Percentiles rank a stretch among this genome's conserved stretches.
phyloP scores from a whole-genome alignment of 1,140 invertebrate genomes.

The Drosophila simulans region DNA sequence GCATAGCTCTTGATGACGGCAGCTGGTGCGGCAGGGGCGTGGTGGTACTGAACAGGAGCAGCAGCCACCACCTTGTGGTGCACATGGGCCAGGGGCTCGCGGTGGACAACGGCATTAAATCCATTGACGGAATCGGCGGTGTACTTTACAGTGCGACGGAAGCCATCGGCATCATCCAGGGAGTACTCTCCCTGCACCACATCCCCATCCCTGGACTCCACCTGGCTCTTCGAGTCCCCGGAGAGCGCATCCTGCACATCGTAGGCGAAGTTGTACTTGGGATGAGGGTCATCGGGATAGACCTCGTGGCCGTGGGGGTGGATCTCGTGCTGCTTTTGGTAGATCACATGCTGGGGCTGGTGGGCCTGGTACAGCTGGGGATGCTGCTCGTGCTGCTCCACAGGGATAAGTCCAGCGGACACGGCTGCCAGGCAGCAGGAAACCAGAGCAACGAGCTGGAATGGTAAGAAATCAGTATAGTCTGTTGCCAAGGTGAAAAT shows the following conservation, averaged over 20 bases:
- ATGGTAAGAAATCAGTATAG: not conserved
- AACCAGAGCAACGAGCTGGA: slow-evolving; percentile 56
- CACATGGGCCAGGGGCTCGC: slow-evolving; percentile 82
- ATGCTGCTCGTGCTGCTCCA: slow-evolving; percentile 64
- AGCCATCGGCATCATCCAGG: slow-evolving; percentile 83
- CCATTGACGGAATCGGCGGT: slow-evolving; percentile 84
- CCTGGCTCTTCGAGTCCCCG: slow-evolving; percentile 87
- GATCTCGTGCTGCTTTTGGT: slow-evolving; percentile 70
- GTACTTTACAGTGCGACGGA: slow-evolving; percentile 84
- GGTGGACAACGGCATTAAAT: slow-evolving; percentile 85
- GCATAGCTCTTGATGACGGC: slow-evolving; percentile 55
- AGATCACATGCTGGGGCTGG: slow-evolving; percentile 67
- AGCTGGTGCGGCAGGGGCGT: slow-evolving; percentile 47
- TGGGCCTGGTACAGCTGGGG: slow-evolving; percentile 49
- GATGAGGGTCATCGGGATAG: slow-evolving; percentile 85
- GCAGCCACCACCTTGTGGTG: slow-evolving; percentile 64
- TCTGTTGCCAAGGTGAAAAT: slow-evolving; percentile 2
- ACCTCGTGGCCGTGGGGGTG: slow-evolving; percentile 72
- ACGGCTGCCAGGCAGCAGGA: slow-evolving; percentile 59
- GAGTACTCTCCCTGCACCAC: slow-evolving; percentile 85
- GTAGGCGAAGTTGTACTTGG: slow-evolving; percentile 86
- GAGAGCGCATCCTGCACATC: slow-evolving; percentile 86
- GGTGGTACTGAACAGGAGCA: slow-evolving; percentile 63
- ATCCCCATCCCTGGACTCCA: slow-evolving; percentile 87
- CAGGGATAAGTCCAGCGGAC: slow-evolving; percentile 66